Base-by-base conservation (phyloP, 2,888 invertebrate genomes). In the Orgyia antiqua region DNA sequence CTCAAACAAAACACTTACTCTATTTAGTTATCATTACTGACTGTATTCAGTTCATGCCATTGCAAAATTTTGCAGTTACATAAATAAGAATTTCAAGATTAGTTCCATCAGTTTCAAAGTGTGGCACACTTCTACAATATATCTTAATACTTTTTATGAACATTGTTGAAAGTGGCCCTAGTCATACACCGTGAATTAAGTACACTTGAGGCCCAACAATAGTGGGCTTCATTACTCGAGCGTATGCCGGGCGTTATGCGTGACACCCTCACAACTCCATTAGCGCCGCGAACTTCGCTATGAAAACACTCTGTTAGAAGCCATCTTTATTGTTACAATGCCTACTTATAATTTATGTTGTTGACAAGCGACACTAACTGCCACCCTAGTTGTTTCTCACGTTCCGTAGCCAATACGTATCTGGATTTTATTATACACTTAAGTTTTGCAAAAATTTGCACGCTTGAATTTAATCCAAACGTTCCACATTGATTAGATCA, bases 261-360 rank as follows among this genome's bases (percentile, higher is more conserved):
- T 79, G 79, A 75, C 82, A 68, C 79, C 82, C 78, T 69, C 67
- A 45, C 58, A 53, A 44, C 51, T 68, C 72, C 78, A 77, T 76
- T 77, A 76, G 68, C 56, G 55, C 65, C 74, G 64, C 66, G 64
- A 72, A 73, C 66, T 69, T 73, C 56, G 65, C 71, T 69, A 73
- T 68, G 71, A 79, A 79, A 80, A 80, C 77, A 80, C 75, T 77
- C 73, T 58, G 57, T 58, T 66, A 65, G 51, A 55, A 70, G 64
- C 64, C 71, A 66, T 74, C 69, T 72, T 70, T 66, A 67, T 68
- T 71, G 68, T 71, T 68, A 76, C 76, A 77, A 76, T 75, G 65
- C 68, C 64, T 68, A 74, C 74, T 77, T 74, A 77, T 75, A 74
- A 76, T 77, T 80, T 75, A 76, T 80, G 77, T 63, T 61, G 69